Conservation (phyloP, 2,888 invertebrate species). For the Gymnocheta viridis region DNA sequence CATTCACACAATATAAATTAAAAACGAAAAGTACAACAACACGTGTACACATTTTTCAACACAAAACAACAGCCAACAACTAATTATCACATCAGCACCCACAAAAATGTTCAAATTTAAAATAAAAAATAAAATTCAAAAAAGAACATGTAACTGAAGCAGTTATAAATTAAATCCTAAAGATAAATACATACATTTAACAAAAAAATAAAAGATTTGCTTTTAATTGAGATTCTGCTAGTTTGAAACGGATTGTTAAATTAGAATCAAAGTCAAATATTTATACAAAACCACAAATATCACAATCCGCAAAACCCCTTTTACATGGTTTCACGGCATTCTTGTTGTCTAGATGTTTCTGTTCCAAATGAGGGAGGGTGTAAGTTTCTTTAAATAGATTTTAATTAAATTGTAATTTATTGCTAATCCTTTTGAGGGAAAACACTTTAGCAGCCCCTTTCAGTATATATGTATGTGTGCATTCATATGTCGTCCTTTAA, state of each 20-base stretch:
- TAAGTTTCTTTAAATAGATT: conserved; percentile 49
- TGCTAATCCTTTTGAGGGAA: conserved; percentile 46
- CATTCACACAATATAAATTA: conserved; percentile 66
- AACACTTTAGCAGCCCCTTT: conserved; percentile 8
- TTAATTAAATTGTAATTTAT: conserved; percentile 66
- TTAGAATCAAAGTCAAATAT: conserved; percentile 35
- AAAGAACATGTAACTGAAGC: conserved; percentile 22
- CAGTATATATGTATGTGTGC: background rate
- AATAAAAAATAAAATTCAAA: background rate
- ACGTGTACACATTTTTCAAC: conserved; percentile 13
- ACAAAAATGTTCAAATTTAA: conserved; percentile 40
- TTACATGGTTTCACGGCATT: background rate
- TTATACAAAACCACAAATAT: conserved; percentile 17
- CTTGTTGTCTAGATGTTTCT: background rate
- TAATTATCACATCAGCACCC: conserved; percentile 67
- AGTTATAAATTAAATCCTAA: conserved; percentile 45
- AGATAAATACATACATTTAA: conserved; percentile 20
- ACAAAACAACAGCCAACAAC: conserved; percentile 48
- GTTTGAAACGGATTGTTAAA: background rate
- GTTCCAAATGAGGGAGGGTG: conserved; percentile 41
- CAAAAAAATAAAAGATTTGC: conserved; percentile 4
- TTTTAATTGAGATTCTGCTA: background rate
- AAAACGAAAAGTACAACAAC: conserved; percentile 3
- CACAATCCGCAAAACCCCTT: background rate
- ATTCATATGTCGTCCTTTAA: background rate